Percentiles rank a stretch among this genome's conserved stretches.
These are phyloP conservation scores for Agrypnus murinus DNA, from an alignment of 2,888 invertebrate species.

Conservation along the genomic window DNA sequence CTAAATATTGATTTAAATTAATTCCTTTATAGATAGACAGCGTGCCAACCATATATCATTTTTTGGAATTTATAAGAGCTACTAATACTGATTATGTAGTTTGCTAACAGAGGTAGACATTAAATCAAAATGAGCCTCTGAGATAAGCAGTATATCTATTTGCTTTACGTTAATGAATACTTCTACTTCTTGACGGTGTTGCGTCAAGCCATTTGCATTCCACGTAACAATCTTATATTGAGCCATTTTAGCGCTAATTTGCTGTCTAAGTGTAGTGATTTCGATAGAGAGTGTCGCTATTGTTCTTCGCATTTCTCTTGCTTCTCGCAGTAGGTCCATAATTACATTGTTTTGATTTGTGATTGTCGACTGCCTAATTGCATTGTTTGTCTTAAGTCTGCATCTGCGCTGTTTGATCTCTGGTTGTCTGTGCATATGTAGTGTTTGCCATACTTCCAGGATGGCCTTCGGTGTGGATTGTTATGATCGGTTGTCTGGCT, in stretches of 20 bases:
- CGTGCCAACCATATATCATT: too few species aligned
- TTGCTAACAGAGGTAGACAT: too few species aligned
- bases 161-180: too few species aligned
- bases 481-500: background rate
- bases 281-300: background rate
- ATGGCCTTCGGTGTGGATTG: conserved; percentile 13
- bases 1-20: too few species aligned
- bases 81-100: too few species aligned
- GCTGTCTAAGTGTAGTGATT: conserved; percentile 15
- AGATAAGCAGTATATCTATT: too few species aligned
- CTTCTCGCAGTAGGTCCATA: conserved; percentile 23
- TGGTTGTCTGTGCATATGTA: conserved; percentile 19
- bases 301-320: conserved; percentile 18
- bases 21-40: too few species aligned
- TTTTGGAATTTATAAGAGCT: too few species aligned
- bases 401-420: conserved; percentile 11
- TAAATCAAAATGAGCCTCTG: too few species aligned
- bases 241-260: conserved; percentile 16
- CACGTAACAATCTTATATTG: too few species aligned
- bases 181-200: too few species aligned
- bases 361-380: conserved; percentile 14
- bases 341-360: conserved; percentile 22
- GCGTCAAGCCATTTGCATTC: too few species aligned
- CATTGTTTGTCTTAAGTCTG: conserved; percentile 20
- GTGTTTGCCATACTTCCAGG: background rate